A percentile compares a stretch with the other conserved stretches of the same genome.
These are phyloP conservation scores for Cotesia typhae DNA, from an alignment of 1,140 invertebrate genomes.

Conservation along the genomic window DNA sequence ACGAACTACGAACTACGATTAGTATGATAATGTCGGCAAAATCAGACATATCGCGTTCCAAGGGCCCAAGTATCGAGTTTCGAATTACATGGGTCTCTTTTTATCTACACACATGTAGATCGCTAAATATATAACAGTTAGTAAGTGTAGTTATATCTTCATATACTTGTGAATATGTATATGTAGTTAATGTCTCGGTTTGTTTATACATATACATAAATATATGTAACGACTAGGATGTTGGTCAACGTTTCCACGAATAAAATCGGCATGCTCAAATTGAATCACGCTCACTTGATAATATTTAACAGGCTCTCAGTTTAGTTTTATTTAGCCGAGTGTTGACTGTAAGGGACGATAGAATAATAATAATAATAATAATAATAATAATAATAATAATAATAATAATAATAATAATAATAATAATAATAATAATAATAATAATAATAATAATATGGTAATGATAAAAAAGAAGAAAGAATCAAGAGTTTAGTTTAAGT, in stretches of 20 bases:
- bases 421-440: no score
- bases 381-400: no score
- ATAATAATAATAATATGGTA: background rate
- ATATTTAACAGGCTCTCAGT: background rate
- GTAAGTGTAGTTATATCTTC: no score
- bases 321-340: background rate
- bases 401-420: no score
- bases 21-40: conserved; percentile 51
- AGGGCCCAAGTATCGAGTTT: conserved; percentile 59
- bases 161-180: background rate
- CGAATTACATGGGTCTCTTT: conserved; percentile 35
- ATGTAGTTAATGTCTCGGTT: background rate
- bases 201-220: background rate
- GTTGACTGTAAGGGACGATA: conserved; percentile 4
- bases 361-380: background rate
- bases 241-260: conserved; percentile 22
- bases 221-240: background rate
- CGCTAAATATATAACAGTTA: no score
- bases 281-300: conserved; percentile 29
- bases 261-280: background rate
- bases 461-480: background rate
- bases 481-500: no score
- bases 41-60: conserved; percentile 64
- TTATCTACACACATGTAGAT: background rate
- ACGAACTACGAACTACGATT: conserved; percentile 51